These are phyloP conservation scores for Eleutherodactylus coqui DNA, from an alignment of 2,797 vertebrate genomes.

Conservation along the genomic window DNA sequence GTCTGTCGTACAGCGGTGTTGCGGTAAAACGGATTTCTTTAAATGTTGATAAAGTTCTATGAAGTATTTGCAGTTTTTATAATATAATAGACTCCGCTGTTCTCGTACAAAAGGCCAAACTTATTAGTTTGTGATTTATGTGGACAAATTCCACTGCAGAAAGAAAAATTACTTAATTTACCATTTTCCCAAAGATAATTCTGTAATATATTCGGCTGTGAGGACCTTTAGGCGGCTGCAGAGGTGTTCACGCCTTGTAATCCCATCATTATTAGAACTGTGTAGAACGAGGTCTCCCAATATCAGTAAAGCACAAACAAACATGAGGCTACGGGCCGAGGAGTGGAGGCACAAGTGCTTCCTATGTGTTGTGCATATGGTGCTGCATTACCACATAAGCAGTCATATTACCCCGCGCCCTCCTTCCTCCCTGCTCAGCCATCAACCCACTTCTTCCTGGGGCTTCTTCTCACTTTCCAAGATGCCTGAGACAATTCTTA, in stretches of 20 bases:
- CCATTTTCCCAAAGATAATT: conserved; percentile 1
- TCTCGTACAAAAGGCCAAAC: conserved; percentile 31
- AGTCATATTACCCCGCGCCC: too few relatives aligned
- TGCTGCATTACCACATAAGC: too few relatives aligned
- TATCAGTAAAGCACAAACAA: neutral
- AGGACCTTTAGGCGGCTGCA: neutral
- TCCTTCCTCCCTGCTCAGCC: too few relatives aligned
- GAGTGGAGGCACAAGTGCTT: neutral
- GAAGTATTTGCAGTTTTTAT: neutral
- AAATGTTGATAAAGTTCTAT: neutral
- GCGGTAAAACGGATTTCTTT: neutral
- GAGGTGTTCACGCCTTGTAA: neutral
- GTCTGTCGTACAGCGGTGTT: too few relatives aligned
- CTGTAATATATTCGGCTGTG: neutral
- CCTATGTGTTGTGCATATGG: neutral
- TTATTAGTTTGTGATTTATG: conserved; percentile 34
- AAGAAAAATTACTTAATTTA: conserved; percentile 28
- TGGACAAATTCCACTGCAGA: neutral
- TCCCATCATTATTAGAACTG: neutral
- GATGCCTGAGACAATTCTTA: too few relatives aligned
- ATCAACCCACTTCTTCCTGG: too few relatives aligned
- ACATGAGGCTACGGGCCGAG: neutral
- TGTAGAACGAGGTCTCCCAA: neutral
- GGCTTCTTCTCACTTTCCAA: too few relatives aligned
- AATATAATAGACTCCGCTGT: neutral